Base-by-base conservation (phyloP, 2,797 vertebrate species). In the Sebastes diploproa region DNA sequence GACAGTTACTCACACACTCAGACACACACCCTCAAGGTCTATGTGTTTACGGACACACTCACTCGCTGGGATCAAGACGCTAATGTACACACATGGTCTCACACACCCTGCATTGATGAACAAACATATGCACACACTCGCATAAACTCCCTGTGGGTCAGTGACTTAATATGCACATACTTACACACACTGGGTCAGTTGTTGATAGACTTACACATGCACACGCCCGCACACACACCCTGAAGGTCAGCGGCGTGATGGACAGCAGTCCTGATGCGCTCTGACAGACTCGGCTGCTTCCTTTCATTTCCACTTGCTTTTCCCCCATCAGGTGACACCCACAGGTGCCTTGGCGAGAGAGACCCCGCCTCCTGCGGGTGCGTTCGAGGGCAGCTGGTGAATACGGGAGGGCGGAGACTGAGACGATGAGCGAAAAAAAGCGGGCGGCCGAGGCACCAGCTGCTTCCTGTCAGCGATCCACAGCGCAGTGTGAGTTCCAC, bases 231-330 rank as follows among this genome's bases (percentile, higher is more conserved):
- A 88, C 75, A 88, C 75, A 85, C 88, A 16, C 91, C 93, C 95
- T 88, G 89, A 88, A 95, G 95, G 95, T 95, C 90, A 89, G 83
- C 16, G 18, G 14, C 12, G 69, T 96, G 96, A 96, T 90, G 87
- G 95, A 95, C 95, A 95, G 94, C 81, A 72, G 87, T 77, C 78
- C 86, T 95, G 92, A 96, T 96, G 90, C 12, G 64, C 82, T 89
- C 83, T 95, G 95, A 95, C 95, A 95, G 92, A 86, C 91, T 92
- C 92, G 90, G 88, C 95, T 96, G 95, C 94, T 95, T 95, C 92
- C 93, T 93, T 94, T 96, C 94, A 94, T 93, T 94, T 94, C 90
- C 89, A 91, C 92, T 95, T 95, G 90, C 93, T 86, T 88, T 91
- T 91, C 84, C 86, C 92, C 86, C 86, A 81, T 95, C 95, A 95